phyloP scores from a whole-genome alignment of 1,140 invertebrate species.

The Drosophila kepulauana region DNA sequence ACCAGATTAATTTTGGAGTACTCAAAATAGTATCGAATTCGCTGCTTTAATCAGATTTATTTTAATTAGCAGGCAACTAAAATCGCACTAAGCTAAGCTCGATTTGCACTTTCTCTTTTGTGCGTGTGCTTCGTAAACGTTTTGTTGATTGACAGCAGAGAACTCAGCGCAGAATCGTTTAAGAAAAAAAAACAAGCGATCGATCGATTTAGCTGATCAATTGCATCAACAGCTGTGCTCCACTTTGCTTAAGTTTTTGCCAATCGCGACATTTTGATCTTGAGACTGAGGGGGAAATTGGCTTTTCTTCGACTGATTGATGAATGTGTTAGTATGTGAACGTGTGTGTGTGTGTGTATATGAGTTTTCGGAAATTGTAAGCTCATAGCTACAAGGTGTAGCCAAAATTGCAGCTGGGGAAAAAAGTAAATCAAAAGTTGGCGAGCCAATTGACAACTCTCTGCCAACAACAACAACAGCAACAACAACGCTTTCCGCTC shows the following conservation, averaged over 20 bases:
- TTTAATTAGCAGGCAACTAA: no score
- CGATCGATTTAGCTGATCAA: not conserved
- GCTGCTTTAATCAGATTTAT: no score
- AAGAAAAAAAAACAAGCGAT: not conserved
- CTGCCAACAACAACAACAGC: constrained; percentile 39
- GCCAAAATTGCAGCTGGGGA: constrained; percentile 8
- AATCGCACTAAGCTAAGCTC: no score
- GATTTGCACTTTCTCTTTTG: not conserved
- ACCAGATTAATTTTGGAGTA: no score
- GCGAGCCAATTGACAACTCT: constrained; percentile 37
- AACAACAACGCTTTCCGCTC: constrained; percentile 75
- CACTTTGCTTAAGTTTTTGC: constrained; percentile 7
- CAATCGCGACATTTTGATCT: constrained; percentile 34
- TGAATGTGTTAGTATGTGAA: constrained; percentile 33
- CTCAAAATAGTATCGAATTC: no score
- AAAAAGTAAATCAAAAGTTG: constrained; percentile 16
- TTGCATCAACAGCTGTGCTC: constrained; percentile 32
- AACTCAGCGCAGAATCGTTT: not conserved
- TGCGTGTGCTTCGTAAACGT: constrained; percentile 3
- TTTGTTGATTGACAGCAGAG: not conserved
- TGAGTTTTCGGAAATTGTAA: constrained; percentile 41
- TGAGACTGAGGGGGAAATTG: constrained; percentile 17
- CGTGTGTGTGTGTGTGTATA: not conserved
- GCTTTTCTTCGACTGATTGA: constrained; percentile 33
- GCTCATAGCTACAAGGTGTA: constrained; percentile 19